Conservation (phyloP, 2,797 vertebrate genomes). For the Pelochelys cantorii region DNA sequence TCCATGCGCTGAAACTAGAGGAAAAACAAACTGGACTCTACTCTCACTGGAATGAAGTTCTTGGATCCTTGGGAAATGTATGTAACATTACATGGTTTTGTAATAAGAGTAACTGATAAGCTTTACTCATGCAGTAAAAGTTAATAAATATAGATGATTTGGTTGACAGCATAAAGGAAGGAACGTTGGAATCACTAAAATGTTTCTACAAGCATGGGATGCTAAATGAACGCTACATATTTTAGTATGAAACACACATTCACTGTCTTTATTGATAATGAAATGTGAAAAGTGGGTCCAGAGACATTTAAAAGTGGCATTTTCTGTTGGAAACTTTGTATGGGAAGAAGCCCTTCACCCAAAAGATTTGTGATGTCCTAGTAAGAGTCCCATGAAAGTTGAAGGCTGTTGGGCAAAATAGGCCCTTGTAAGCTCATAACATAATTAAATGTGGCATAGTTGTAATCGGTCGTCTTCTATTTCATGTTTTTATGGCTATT, state of each 20-base stretch:
- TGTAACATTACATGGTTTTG: slow-evolving; percentile 42
- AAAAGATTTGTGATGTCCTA: neutral
- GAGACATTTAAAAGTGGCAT: neutral
- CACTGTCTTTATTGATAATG: neutral
- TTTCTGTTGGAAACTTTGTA: neutral
- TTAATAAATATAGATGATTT: neutral
- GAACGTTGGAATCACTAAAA: neutral
- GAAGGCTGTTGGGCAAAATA: neutral
- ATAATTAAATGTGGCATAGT: slow-evolving; percentile 15
- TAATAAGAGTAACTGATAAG: neutral
- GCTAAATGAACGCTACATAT: neutral
- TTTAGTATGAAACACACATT: neutral
- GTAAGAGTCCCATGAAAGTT: neutral
- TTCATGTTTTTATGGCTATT: slow-evolving; percentile 28
- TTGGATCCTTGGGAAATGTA: slow-evolving; percentile 83
- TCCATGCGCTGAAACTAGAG: slow-evolving; percentile 91
- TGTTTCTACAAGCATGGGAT: neutral
- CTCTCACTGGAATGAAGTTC: slow-evolving; percentile 63
- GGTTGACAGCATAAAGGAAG: neutral
- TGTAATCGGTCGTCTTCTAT: neutral
- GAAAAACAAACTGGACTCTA: slow-evolving; percentile 83
- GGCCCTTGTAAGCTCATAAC: neutral
- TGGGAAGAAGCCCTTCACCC: fast-evolving
- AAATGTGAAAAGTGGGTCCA: neutral
- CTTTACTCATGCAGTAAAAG: neutral